phyloP scores from a whole-genome alignment of 92 coral and sea anemone species.

The Meandrina meandrites region DNA sequence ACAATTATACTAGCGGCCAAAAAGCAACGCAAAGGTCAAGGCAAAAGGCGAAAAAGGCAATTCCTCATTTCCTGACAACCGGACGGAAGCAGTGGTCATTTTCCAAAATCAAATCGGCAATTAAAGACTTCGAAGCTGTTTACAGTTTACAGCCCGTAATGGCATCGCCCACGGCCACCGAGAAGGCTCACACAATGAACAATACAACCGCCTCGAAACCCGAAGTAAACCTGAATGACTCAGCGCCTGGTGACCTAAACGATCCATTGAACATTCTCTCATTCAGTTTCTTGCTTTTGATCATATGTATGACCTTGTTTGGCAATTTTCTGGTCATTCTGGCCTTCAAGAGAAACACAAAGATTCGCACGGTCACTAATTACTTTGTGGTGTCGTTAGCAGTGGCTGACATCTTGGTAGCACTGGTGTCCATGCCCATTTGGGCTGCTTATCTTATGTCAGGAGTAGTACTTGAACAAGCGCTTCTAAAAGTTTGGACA shows the following conservation, averaged over 20 bases:
- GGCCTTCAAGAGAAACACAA: constrained; percentile 70
- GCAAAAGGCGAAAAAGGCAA: not conserved
- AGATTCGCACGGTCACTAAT: constrained; percentile 89
- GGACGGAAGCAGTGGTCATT: not conserved
- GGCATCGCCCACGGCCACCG: constrained; percentile 15
- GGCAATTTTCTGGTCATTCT: constrained; percentile 86
- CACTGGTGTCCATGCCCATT: constrained; percentile 83
- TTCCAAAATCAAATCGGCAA: constrained; percentile 1
- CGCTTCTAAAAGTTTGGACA: constrained; percentile 71
- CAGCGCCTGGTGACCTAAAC: constrained; percentile 24
- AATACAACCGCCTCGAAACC: not conserved
- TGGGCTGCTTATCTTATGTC: constrained; percentile 85
- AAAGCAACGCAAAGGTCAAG: not conserved
- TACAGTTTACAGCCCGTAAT: not conserved
- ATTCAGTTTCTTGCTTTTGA: constrained; percentile 67
- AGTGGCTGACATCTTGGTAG: constrained; percentile 74
- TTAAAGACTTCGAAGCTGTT: not conserved
- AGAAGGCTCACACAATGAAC: constrained; percentile 1
- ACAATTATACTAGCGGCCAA: not conserved
- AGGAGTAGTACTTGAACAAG: constrained; percentile 45
- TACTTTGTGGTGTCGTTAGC: constrained; percentile 94
- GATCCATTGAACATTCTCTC: constrained; percentile 67
- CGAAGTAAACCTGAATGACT: not conserved
- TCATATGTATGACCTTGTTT: constrained; percentile 70
- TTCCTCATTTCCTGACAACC: not conserved